These are phyloP conservation scores for Acholoe squamosa DNA, from an alignment of 2,888 invertebrate genomes.

Conservation along the genomic window DNA sequence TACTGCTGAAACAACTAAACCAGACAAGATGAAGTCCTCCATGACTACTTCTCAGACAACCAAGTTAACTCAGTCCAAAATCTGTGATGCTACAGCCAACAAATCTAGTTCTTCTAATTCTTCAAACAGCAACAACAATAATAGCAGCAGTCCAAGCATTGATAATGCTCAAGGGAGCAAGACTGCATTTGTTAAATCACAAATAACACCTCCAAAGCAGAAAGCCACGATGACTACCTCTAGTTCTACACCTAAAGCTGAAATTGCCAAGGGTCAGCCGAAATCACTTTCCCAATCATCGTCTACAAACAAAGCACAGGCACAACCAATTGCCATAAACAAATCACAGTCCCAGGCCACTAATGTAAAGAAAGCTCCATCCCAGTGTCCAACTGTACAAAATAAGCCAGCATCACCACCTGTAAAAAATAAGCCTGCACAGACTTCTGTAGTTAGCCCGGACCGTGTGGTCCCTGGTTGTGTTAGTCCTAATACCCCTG, in stretches of 20 bases:
- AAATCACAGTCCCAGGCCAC: background rate
- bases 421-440: too few relatives aligned
- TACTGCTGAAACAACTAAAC: background rate
- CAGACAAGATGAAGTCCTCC: background rate
- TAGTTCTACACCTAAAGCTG: background rate
- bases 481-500: background rate
- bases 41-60: background rate
- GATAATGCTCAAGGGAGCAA: background rate
- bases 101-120: background rate
- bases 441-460: too few relatives aligned
- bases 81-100: conserved; percentile 26
- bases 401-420: too few relatives aligned
- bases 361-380: too few relatives aligned
- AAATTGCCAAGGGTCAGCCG: background rate
- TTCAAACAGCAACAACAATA: background rate
- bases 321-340: background rate
- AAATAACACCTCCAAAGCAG: conserved; percentile 1
- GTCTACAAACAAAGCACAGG: background rate
- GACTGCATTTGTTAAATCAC: background rate
- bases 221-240: background rate
- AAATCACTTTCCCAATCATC: background rate
- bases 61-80: conserved; percentile 8
- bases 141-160: background rate
- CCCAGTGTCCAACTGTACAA: too few relatives aligned
- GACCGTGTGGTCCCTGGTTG: too few relatives aligned